These are phyloP conservation scores for Oreochromis tanganicae DNA, from an alignment of 2,113 vertebrate genomes.

Conservation along the genomic window DNA sequence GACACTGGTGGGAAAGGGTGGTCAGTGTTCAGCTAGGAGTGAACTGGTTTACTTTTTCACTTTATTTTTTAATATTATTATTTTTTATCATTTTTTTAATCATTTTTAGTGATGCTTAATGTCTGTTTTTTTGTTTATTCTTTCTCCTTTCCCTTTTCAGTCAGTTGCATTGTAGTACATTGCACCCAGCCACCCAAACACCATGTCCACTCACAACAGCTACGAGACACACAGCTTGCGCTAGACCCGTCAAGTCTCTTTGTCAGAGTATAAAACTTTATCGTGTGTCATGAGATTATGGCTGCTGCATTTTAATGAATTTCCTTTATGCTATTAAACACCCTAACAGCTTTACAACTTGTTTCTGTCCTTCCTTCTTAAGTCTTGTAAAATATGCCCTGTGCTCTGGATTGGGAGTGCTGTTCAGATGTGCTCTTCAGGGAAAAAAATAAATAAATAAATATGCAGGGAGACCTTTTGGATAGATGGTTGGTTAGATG, in stretches of 20 bases:
- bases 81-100: neutral
- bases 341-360: neutral
- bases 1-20: slow-evolving; percentile 1
- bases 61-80: neutral
- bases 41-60: neutral
- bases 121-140: neutral
- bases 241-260: neutral
- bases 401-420: neutral
- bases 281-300: neutral
- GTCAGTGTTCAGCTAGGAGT: neutral
- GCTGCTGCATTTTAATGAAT: neutral
- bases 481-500: neutral
- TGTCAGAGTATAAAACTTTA: neutral
- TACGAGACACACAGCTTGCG: slow-evolving; percentile 5
- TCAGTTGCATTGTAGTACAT: neutral
- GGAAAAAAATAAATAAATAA: neutral
- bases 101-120: neutral
- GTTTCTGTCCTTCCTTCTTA: neutral
- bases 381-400: neutral
- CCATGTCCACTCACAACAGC: slow-evolving; percentile 21
- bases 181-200: neutral
- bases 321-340: neutral
- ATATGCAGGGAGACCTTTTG: neutral
- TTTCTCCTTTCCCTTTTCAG: neutral
- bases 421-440: neutral